These are phyloP conservation scores for Dendroctonus ponderosae DNA, from an alignment of 1,140 invertebrate species.

Conservation along the genomic window DNA sequence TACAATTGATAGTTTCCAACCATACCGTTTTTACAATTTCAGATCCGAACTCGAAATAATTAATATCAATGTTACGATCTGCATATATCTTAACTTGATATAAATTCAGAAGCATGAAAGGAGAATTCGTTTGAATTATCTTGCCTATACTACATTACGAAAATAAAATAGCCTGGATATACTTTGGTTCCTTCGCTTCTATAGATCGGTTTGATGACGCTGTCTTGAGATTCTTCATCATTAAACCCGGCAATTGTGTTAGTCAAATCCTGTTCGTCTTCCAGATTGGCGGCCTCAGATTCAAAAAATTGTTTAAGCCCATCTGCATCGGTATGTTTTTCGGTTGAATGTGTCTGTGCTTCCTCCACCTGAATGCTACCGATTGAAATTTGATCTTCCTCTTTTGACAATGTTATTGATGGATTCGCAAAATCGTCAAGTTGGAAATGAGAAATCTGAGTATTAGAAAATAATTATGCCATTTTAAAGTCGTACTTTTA, in stretches of 20 bases:
- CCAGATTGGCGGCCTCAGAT: conserved; percentile 11
- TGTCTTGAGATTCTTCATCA: conserved; percentile 14
- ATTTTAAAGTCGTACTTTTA: neutral
- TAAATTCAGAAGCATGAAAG: no score
- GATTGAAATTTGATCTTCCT: neutral
- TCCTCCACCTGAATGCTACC: neutral
- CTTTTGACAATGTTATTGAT: neutral
- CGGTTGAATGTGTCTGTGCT: neutral
- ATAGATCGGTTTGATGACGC: conserved; percentile 46
- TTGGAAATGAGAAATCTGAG: neutral
- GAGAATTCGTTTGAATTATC: neutral
- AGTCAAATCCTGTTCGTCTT: conserved; percentile 20
- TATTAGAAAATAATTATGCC: neutral
- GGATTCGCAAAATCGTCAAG: neutral
- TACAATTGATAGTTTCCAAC: no score
- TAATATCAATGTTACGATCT: no score
- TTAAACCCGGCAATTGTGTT: neutral
- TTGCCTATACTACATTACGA: neutral
- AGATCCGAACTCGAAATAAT: no score
- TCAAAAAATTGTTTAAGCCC: neutral
- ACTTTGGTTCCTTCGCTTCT: conserved; percentile 47
- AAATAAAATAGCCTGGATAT: neutral
- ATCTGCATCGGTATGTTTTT: neutral
- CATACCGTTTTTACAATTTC: no score
- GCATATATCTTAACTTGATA: no score